Percentiles rank a stretch among this genome's conserved stretches.
phyloP scores from a whole-genome alignment of 2,113 vertebrate species.

The Thymallus thymallus region DNA sequence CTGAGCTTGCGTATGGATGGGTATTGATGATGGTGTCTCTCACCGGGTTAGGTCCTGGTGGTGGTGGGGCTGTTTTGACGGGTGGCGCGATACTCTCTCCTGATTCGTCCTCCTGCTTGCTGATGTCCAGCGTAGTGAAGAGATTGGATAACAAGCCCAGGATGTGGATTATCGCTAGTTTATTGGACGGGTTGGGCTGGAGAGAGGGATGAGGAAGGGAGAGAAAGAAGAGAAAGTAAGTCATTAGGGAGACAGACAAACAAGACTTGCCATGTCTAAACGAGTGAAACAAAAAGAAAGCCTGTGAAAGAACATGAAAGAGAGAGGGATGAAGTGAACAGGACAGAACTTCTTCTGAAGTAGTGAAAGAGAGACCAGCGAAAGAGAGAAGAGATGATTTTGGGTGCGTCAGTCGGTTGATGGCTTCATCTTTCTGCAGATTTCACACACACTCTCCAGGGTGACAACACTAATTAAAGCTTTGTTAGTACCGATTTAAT shows the following conservation, averaged over 20 bases:
- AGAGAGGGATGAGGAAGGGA: constrained; percentile 25
- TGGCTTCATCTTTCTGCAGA: no score
- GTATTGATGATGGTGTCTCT: constrained; percentile 55
- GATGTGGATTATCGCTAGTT: constrained; percentile 97
- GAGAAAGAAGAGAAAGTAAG: neutral
- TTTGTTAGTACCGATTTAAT: constrained; percentile 33
- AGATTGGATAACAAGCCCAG: constrained; percentile 96
- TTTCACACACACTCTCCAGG: neutral
- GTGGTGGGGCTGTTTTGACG: constrained; percentile 84
- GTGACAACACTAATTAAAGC: constrained; percentile 46
- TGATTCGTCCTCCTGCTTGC: constrained; percentile 92
- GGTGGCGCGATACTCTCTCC: constrained; percentile 81
- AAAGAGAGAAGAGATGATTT: no score
- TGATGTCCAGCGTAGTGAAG: constrained; percentile 96
- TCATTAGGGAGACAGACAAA: neutral
- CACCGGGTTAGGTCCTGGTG: constrained; percentile 95
- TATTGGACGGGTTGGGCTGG: constrained; percentile 97
- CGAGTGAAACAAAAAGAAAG: neutral
- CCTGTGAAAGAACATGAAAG: neutral
- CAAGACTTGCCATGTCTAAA: neutral
- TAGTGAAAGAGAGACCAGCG: no score
- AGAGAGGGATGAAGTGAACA: no score
- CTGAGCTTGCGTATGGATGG: no score
- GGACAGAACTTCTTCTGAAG: no score
- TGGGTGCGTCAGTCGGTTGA: no score